Evolutionary conservation across 92 coral and sea anemone genomes (phyloP), one percentile per base, ranked within the genome.

Genomic region (Nematostella vectensis): DNA sequence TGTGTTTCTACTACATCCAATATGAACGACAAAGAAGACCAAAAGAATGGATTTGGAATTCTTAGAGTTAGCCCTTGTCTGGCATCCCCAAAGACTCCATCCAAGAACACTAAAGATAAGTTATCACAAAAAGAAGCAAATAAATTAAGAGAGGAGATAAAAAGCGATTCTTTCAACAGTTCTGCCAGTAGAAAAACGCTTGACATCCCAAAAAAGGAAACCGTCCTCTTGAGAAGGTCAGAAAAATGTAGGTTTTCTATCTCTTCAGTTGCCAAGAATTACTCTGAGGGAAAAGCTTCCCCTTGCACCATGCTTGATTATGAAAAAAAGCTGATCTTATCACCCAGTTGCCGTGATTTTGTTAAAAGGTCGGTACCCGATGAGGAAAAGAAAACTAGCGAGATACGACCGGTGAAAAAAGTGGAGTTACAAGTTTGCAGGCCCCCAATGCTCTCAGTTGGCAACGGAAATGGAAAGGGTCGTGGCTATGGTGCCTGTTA

Each of bases 61-160:
- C 57, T 80, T 67, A 75, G 70, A 71, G 95, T 85, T 21, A 81
- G 81, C 0, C 83, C 88, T 11, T 81, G 81, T 31, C 80, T 83
- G 0, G 51, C 51, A 6, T 9, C 51, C 4, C 4, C 21, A 45
- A 45, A 45, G 18, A 17, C 11, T 4, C 9, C 4, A 9, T 45
- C 51, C 4, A 45, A 45, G 23, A 45, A 45, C n/a, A n/a, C n/a
- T n/a, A n/a, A n/a, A n/a, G n/a, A n/a, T n/a, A n/a, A n/a, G n/a
- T n/a, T n/a, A 11, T 4, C 4, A 45, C 12, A 45, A 6, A 45
- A 45, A 45, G 51, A 45, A 10, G 15, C 9, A 45, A 45, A 22
- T 22, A 10, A 19, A 11, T 19, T 9, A 11, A 45, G 51, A 45
- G 18, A 45, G 9, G 51, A 45, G 51, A 45, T 22, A 45, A 17